Evolutionary conservation across 2,113 vertebrate species (phyloP).

Genomic region (Seriola dumerili): DNA sequence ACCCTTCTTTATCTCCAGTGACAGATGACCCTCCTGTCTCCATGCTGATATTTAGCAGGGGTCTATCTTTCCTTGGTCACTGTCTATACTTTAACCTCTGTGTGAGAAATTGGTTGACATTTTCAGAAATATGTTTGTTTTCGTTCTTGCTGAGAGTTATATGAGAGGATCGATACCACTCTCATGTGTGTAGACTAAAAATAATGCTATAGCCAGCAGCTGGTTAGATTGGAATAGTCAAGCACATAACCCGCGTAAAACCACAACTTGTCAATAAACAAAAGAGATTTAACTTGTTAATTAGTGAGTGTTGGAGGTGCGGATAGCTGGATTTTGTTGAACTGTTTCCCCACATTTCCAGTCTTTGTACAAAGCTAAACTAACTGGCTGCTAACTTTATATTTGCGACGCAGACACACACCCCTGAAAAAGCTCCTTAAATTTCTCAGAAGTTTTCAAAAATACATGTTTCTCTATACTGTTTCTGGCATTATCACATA

Average conservation of each 20-base stretch:
- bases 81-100: slow-evolving; percentile 39
- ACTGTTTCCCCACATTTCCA: not conserved
- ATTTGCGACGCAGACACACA: not conserved
- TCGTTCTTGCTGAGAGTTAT: not conserved
- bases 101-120: not conserved
- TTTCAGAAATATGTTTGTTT: not conserved
- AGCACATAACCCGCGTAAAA: not conserved
- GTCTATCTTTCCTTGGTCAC: slow-evolving; percentile 25
- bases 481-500: too few species aligned
- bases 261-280: not conserved
- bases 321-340: not conserved
- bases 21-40: slow-evolving; percentile 74
- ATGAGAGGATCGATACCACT: not conserved
- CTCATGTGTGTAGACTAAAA: not conserved
- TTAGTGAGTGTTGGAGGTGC: not conserved
- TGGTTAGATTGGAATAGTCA: not conserved
- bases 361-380: not conserved
- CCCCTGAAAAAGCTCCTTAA: not conserved
- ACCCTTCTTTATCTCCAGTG: slow-evolving; percentile 73
- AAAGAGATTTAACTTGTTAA: not conserved
- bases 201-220: not conserved
- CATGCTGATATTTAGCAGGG: slow-evolving; percentile 63
- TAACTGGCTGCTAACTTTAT: not conserved
- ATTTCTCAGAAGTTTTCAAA: not conserved
- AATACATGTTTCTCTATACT: not conserved